phyloP scores from a whole-genome alignment of 2,113 vertebrate genomes.

The Hydrolagus affinis region DNA sequence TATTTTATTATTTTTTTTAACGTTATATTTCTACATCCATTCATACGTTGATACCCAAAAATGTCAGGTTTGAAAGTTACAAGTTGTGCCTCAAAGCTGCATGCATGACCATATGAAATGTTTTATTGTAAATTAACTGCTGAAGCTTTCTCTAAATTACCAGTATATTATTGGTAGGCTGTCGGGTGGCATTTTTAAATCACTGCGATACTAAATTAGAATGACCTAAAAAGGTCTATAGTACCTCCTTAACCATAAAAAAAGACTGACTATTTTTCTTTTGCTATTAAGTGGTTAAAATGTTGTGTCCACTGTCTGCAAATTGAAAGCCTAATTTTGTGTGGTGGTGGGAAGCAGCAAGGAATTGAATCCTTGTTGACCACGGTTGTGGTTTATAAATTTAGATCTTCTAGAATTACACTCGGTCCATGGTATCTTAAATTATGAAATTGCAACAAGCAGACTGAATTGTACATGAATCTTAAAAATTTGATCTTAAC shows the following conservation, averaged over 20 bases:
- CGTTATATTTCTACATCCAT: background rate
- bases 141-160: background rate
- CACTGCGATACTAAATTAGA: background rate
- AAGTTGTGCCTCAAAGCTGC: background rate
- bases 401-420: slow-evolving; percentile 5
- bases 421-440: background rate
- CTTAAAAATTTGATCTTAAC: slow-evolving; percentile 1
- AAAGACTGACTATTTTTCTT: background rate
- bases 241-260: background rate
- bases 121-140: background rate
- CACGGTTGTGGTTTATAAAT: background rate
- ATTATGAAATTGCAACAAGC: background rate
- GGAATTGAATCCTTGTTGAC: background rate
- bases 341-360: background rate
- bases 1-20: background rate
- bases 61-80: background rate
- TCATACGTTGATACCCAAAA: background rate
- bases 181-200: background rate
- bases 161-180: background rate
- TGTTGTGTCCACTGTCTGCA: background rate
- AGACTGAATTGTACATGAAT: background rate
- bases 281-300: background rate
- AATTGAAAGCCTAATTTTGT: background rate
- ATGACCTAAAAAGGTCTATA: background rate
- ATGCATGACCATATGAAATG: background rate